Conservation (phyloP, 2,888 invertebrate genomes). For the Drosophila subsilvestris region DNA sequence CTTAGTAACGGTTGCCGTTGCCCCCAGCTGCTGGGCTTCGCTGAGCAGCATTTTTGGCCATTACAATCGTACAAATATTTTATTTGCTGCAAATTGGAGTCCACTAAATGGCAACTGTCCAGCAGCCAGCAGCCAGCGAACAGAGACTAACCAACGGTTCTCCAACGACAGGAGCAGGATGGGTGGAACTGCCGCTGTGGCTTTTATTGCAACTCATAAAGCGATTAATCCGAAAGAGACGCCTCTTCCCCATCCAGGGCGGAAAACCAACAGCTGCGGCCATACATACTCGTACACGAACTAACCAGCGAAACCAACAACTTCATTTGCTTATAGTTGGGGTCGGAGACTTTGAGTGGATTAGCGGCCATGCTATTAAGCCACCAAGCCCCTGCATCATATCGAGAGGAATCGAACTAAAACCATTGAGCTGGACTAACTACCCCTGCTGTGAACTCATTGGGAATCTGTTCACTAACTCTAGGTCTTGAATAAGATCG, state of each 20-base stretch:
- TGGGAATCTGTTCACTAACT: too few relatives aligned
- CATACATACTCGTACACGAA: slow-evolving; percentile 32
- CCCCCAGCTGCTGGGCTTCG: slow-evolving; percentile 1
- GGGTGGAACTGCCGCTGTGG: slow-evolving; percentile 31
- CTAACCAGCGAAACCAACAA: slow-evolving; percentile 55
- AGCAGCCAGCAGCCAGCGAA: slow-evolving; percentile 29
- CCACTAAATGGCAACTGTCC: slow-evolving; percentile 53
- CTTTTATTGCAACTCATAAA: slow-evolving; percentile 79
- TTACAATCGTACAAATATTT: slow-evolving; percentile 79
- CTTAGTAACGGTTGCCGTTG: slow-evolving; percentile 15
- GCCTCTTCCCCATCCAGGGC: slow-evolving; percentile 7
- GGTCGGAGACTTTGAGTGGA: slow-evolving; percentile 62
- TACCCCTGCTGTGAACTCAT: background rate
- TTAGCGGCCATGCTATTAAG: slow-evolving; percentile 50
- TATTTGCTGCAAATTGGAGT: slow-evolving; percentile 80
- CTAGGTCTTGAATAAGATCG: too few relatives aligned
- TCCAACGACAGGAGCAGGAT: slow-evolving; percentile 24
- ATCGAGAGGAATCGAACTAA: slow-evolving; percentile 57
- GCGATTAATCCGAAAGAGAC: slow-evolving; percentile 67
- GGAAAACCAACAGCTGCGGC: slow-evolving; percentile 9
- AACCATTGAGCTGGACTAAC: slow-evolving; percentile 36
- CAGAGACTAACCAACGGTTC: slow-evolving; percentile 11
- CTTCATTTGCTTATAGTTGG: slow-evolving; percentile 64
- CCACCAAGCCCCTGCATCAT: slow-evolving; percentile 35
- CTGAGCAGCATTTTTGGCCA: slow-evolving; percentile 57